A percentile compares a stretch with the other conserved stretches of the same genome.
Evolutionary conservation across 2,888 invertebrate species (phyloP).

Genomic region (Lepeophtheirus nordmannii): DNA sequence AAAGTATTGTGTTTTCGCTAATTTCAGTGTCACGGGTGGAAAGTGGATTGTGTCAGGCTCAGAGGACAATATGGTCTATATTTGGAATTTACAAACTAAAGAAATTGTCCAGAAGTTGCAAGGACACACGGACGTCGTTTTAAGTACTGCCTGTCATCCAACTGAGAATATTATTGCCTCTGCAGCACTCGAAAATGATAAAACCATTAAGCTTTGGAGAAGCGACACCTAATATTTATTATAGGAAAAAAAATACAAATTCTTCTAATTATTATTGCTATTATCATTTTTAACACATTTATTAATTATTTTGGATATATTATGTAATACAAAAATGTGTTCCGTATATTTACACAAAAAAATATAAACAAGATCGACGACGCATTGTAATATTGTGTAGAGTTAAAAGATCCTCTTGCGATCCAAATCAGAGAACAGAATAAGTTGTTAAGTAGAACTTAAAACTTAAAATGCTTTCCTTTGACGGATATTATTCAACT

Average conservation of each 20-base stretch:
- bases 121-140: constrained; percentile 52
- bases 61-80: constrained; percentile 94
- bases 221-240: constrained; percentile 47
- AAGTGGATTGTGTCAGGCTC: constrained; percentile 99
- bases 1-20: constrained; percentile 98
- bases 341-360: no score
- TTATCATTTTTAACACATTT: no score
- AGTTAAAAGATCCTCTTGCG: no score
- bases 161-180: constrained; percentile 98
- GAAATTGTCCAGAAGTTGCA: constrained; percentile 89
- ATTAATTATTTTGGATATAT: no score
- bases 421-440: no score
- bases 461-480: no score
- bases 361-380: no score
- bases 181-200: constrained; percentile 93
- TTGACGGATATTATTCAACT: no score
- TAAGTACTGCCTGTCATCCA: constrained; percentile 97
- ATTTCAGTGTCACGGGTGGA: constrained; percentile 86
- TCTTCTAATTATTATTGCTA: no score
- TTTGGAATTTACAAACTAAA: constrained; percentile 98
- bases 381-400: no score
- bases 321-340: no score
- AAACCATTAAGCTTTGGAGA: constrained; percentile 97
- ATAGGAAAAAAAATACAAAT: neutral
- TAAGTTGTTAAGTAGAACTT: no score